Conservation (phyloP, 2,888 invertebrate species). For the Hemaris fuciformis region DNA sequence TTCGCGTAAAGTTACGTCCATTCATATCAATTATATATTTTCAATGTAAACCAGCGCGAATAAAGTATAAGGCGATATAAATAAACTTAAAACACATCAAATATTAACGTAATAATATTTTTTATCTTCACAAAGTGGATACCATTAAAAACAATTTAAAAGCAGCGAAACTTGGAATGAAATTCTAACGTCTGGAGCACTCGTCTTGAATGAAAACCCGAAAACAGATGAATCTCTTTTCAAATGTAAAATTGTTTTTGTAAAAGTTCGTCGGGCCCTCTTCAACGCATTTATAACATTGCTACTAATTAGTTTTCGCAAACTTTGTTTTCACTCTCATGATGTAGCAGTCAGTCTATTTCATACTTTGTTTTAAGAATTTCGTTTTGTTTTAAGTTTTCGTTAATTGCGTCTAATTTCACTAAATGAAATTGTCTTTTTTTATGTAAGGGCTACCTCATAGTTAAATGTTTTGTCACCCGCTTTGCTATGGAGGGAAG, state of each 20-base stretch:
- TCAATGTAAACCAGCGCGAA: not conserved
- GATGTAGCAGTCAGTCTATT: not conserved
- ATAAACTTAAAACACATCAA: not conserved
- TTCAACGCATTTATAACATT: conserved; percentile 42
- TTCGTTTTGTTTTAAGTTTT: too few species aligned
- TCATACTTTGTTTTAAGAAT: too few species aligned
- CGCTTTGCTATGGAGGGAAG: too few species aligned
- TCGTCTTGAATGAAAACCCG: conserved; percentile 8
- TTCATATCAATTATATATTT: not conserved
- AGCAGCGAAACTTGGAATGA: conserved; percentile 12
- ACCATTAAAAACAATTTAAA: conserved; percentile 15
- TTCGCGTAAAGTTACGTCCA: not conserved
- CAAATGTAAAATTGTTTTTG: conserved; percentile 28
- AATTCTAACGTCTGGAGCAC: conserved; percentile 9
- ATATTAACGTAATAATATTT: not conserved
- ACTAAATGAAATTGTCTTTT: too few species aligned
- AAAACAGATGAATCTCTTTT: conserved; percentile 18
- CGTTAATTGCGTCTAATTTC: too few species aligned
- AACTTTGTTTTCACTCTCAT: conserved; percentile 32
- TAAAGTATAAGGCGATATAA: not conserved
- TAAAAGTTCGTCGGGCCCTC: conserved; percentile 34
- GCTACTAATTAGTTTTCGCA: conserved; percentile 43
- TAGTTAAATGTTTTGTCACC: too few species aligned
- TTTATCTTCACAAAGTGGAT: conserved; percentile 5
- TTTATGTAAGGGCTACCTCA: too few species aligned